Conservation (phyloP, 2,888 invertebrate species). For the Diaperis boleti region DNA sequence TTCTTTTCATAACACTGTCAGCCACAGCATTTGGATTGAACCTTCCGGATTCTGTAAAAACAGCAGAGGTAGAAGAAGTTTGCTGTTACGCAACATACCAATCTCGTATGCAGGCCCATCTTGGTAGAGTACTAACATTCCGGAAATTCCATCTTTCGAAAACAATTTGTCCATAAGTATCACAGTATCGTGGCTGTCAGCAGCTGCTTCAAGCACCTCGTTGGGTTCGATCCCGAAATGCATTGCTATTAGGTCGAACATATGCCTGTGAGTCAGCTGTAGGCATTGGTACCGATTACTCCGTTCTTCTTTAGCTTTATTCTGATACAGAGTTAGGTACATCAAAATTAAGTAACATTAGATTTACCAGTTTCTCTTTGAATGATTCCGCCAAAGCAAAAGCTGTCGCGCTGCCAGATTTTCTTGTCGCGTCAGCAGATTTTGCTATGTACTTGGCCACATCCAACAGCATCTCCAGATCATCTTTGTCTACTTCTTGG, state of each 20-base stretch:
- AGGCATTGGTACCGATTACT: slow-evolving; percentile 65
- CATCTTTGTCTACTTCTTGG: slow-evolving; percentile 28
- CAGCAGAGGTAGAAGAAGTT: background rate
- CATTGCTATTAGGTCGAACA: slow-evolving; percentile 76
- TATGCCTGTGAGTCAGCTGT: slow-evolving; percentile 72
- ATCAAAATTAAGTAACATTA: background rate
- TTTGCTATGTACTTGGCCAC: slow-evolving; percentile 55
- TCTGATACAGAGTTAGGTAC: slow-evolving; percentile 63
- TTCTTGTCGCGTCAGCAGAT: slow-evolving; percentile 40
- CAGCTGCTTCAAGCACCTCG: slow-evolving; percentile 77
- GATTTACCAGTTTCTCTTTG: slow-evolving; percentile 54
- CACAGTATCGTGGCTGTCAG: slow-evolving; percentile 75
- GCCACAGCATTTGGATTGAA: slow-evolving; percentile 64
- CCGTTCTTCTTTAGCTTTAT: slow-evolving; percentile 74
- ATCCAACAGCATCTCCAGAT: slow-evolving; percentile 55
- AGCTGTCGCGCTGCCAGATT: slow-evolving; percentile 48
- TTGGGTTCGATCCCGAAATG: slow-evolving; percentile 68
- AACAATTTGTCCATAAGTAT: slow-evolving; percentile 74
- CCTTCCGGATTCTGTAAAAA: slow-evolving; percentile 73
- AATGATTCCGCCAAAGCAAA: slow-evolving; percentile 54
- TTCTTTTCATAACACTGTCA: slow-evolving; percentile 66
- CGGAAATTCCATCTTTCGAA: slow-evolving; percentile 69
- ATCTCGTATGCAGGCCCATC: slow-evolving; percentile 74
- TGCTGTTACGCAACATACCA: slow-evolving; percentile 65
- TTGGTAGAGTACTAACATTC: slow-evolving; percentile 77